Evolutionary conservation across 1,140 invertebrate genomes (phyloP).

Genomic region (Heterodera schachtii): DNA sequence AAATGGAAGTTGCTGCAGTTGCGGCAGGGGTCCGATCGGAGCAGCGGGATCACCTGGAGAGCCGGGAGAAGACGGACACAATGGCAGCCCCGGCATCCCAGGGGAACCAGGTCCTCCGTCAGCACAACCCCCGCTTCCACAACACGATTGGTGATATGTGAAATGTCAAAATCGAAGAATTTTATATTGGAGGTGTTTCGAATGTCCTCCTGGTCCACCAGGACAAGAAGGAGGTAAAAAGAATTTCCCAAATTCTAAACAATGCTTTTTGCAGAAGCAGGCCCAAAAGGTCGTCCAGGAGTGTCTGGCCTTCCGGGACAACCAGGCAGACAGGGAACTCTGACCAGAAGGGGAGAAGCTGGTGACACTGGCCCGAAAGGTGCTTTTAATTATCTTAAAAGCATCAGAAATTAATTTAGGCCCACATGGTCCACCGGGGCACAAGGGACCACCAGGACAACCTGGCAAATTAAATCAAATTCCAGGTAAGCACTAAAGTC

Average conservation of each 20-base stretch:
- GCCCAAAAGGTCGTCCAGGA: constrained; percentile 18
- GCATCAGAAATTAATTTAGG: constrained; percentile 7
- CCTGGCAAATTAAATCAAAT: neutral
- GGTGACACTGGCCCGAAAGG: constrained; percentile 11
- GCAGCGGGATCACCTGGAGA: constrained; percentile 16
- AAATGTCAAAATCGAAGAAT: neutral
- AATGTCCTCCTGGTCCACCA: constrained; percentile 22
- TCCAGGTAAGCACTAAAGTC: neutral
- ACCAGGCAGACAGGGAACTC: constrained; percentile 6
- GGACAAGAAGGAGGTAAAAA: constrained; percentile 27
- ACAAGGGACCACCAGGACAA: constrained; percentile 6
- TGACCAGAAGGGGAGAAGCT: neutral
- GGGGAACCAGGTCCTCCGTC: constrained; percentile 21
- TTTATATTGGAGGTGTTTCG: constrained; percentile 9
- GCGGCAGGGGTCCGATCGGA: constrained; percentile 28
- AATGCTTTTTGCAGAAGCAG: constrained; percentile 12
- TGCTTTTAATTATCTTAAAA: neutral
- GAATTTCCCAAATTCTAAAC: neutral
- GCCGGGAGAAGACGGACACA: constrained; percentile 23
- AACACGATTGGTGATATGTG: constrained; percentile 27
- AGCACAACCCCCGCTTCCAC: constrained; percentile 8
- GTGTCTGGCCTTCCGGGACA: constrained; percentile 6
- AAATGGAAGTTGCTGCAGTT: constrained; percentile 25
- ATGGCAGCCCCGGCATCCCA: constrained; percentile 23
- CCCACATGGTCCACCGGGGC: constrained; percentile 20